These are phyloP conservation scores for Coptotermes formosanus DNA, from an alignment of 1,140 invertebrate species.

Conservation along the genomic window DNA sequence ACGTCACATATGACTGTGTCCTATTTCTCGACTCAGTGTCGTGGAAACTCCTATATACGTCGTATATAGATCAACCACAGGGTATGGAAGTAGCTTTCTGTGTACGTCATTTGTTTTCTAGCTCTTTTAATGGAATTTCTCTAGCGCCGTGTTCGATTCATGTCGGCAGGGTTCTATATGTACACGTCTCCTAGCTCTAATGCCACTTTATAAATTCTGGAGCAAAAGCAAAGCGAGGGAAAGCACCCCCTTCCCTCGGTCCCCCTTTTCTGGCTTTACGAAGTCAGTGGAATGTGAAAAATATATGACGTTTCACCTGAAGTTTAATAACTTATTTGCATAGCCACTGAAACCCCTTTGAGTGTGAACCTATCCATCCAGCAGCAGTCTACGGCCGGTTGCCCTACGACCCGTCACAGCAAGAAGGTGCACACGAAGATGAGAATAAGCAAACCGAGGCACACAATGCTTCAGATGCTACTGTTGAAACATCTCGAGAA, in stretches of 20 bases:
- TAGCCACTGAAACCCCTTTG: constrained; percentile 29
- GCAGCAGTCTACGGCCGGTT: not conserved
- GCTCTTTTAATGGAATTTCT: constrained; percentile 24
- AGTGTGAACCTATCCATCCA: not conserved
- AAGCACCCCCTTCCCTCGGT: not conserved
- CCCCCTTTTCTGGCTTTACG: not conserved
- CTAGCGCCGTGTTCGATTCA: not conserved
- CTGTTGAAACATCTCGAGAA: no score
- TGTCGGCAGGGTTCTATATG: not conserved
- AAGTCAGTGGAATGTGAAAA: constrained; percentile 27
- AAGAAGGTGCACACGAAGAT: not conserved
- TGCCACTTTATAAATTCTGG: constrained; percentile 15
- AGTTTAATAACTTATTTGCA: constrained; percentile 36
- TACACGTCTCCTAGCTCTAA: constrained; percentile 7
- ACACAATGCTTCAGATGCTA: no score
- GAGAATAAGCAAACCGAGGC: not conserved
- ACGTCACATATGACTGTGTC: constrained; percentile 14
- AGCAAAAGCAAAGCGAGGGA: not conserved
- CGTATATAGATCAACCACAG: constrained; percentile 17
- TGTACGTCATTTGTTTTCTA: constrained; percentile 46
- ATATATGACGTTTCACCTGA: constrained; percentile 35
- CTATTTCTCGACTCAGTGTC: constrained; percentile 36
- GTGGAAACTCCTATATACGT: no score
- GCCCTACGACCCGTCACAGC: not conserved
- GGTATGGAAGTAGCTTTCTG: constrained; percentile 42